Evolutionary conservation across 1,140 invertebrate genomes (phyloP).

Genomic region (Branchinecta lindahli): DNA sequence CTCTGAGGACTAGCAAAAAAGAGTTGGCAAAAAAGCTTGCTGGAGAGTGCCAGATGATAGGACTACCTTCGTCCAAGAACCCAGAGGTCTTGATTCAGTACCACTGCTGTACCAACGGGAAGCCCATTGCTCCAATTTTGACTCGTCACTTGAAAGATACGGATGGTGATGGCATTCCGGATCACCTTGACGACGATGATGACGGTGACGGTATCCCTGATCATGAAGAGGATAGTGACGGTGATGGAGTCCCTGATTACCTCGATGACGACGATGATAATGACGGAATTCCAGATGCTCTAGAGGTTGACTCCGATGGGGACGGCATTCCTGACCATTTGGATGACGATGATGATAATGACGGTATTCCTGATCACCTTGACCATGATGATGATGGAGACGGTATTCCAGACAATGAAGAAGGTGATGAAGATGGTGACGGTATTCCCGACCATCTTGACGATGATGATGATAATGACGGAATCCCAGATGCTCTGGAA

Average conservation of each 20-base stretch:
- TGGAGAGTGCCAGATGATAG: constrained; percentile 17
- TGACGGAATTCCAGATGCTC: background rate
- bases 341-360: background rate
- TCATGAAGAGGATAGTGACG: constrained; percentile 14
- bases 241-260: background rate
- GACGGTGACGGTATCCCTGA: constrained; percentile 11
- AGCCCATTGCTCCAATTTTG: background rate
- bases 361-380: background rate
- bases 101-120: constrained; percentile 13
- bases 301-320: constrained; percentile 20
- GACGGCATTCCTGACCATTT: background rate
- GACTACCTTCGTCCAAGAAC: constrained; percentile 15
- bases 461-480: background rate
- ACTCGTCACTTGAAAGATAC: background rate
- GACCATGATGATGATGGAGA: background rate
- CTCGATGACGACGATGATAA: background rate
- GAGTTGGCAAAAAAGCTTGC: background rate
- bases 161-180: background rate
- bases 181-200: background rate
- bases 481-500: background rate
- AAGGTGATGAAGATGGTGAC: constrained; percentile 16
- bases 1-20: background rate
- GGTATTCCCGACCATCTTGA: background rate
- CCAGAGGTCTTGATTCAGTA: constrained; percentile 17
- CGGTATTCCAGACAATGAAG: constrained; percentile 12